Evolutionary conservation across 1,140 invertebrate genomes (phyloP).

Genomic region (Orchesella cincta): DNA sequence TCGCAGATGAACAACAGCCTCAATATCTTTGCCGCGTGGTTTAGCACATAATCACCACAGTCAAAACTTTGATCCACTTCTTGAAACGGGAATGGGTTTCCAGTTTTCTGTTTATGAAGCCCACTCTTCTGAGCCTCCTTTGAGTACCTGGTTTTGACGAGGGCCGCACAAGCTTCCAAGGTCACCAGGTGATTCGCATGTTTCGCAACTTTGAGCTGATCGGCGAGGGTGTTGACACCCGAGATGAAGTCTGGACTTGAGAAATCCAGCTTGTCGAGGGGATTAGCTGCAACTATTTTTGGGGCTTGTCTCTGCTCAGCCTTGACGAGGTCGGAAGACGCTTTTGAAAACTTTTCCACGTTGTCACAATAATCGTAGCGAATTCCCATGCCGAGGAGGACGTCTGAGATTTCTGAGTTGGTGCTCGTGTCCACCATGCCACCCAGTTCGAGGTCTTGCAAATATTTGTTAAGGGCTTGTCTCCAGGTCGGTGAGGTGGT

Average conservation of each 20-base stretch:
- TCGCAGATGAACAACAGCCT: constrained; percentile 88
- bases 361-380: constrained; percentile 80
- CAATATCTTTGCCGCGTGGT: constrained; percentile 78
- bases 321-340: constrained; percentile 63
- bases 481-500: constrained; percentile 69
- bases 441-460: constrained; percentile 66
- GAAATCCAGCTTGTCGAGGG: constrained; percentile 81
- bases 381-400: constrained; percentile 81
- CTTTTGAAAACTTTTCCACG: constrained; percentile 70
- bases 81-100: constrained; percentile 63
- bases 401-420: constrained; percentile 72
- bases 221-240: constrained; percentile 75
- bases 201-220: constrained; percentile 73
- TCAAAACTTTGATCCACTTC: constrained; percentile 71
- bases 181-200: constrained; percentile 80
- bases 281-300: constrained; percentile 74
- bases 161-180: constrained; percentile 70
- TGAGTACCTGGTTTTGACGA: constrained; percentile 69
- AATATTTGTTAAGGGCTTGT: constrained; percentile 73
- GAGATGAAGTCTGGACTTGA: constrained; percentile 77
- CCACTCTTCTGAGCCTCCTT: constrained; percentile 68
- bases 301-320: constrained; percentile 64
- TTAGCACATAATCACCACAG: constrained; percentile 68
- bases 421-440: constrained; percentile 52
- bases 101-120: constrained; percentile 53